These are phyloP conservation scores for Pao palembangensis DNA, from an alignment of 2,113 vertebrate species.

Conservation along the genomic window DNA sequence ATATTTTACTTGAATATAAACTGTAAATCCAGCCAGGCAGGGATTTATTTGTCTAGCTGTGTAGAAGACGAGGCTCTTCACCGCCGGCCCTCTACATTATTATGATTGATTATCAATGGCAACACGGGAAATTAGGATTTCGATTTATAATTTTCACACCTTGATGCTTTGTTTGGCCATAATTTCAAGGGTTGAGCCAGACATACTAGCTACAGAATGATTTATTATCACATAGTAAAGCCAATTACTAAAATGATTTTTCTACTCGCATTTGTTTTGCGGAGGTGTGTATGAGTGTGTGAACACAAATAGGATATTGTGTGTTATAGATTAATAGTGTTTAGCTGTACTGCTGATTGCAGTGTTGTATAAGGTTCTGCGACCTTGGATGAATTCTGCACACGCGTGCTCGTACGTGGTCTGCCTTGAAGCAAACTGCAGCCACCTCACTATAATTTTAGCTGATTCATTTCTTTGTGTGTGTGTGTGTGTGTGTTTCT, in stretches of 20 bases:
- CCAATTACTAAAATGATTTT: neutral
- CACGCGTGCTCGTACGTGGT: too few relatives aligned
- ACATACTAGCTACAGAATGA: neutral
- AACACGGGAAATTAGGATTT: neutral
- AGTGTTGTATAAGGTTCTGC: too few relatives aligned
- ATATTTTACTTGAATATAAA: too few relatives aligned
- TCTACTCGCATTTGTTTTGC: neutral
- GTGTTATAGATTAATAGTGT: constrained; percentile 14
- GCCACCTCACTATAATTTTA: neutral
- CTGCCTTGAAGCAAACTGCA: neutral
- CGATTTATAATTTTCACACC: neutral
- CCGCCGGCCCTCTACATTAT: constrained; percentile 1
- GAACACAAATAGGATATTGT: neutral
- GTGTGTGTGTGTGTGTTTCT: neutral
- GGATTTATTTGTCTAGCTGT: too few relatives aligned
- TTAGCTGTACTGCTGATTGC: too few relatives aligned
- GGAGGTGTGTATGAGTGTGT: neutral
- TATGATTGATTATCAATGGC: constrained; percentile 17
- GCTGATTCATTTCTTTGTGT: too few relatives aligned
- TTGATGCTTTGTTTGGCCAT: constrained; percentile 1
- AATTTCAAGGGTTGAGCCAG: neutral
- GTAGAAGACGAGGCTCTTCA: neutral
- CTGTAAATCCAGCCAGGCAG: too few relatives aligned
- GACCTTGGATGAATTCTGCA: too few relatives aligned
- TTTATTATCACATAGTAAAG: constrained; percentile 21